Percentiles rank a stretch among this genome's conserved stretches.
These are phyloP conservation scores for Limnephilus auricula DNA, from an alignment of 2,888 invertebrate species.

Conservation along the genomic window DNA sequence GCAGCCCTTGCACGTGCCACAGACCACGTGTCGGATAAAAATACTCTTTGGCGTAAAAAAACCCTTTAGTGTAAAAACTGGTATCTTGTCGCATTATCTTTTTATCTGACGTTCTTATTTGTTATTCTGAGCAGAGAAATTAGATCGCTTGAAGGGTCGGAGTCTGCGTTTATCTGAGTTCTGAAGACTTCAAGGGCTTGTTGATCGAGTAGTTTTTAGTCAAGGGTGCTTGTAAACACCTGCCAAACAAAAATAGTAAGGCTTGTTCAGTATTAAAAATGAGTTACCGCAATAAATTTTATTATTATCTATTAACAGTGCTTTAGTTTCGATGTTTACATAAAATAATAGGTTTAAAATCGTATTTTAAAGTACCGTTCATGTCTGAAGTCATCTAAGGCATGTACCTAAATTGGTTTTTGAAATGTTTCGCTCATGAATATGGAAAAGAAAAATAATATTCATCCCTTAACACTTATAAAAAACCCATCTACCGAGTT, in stretches of 20 bases:
- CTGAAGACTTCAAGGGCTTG: constrained; percentile 5
- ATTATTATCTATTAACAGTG: too few relatives aligned
- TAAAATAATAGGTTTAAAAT: too few relatives aligned
- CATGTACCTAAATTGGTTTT: too few relatives aligned
- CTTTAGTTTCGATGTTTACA: too few relatives aligned
- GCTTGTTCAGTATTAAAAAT: not conserved
- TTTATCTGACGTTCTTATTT: constrained; percentile 32
- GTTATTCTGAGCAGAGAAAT: constrained; percentile 15
- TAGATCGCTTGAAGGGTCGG: constrained; percentile 17
- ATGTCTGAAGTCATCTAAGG: too few relatives aligned
- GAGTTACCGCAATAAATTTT: not conserved
- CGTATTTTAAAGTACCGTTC: too few relatives aligned
- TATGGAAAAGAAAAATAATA: too few relatives aligned
- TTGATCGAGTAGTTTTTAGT: not conserved
- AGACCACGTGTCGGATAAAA: constrained; percentile 26
- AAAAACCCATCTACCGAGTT: too few relatives aligned
- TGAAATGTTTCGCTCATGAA: too few relatives aligned
- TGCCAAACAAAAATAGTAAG: not conserved
- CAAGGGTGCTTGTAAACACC: not conserved
- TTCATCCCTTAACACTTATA: too few relatives aligned
- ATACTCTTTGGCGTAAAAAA: not conserved
- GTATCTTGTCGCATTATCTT: constrained; percentile 22
- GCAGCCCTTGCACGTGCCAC: constrained; percentile 27
- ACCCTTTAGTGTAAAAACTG: constrained; percentile 13
- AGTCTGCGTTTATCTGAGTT: constrained; percentile 8